A percentile compares a stretch with the other conserved stretches of the same genome.
phyloP scores from a whole-genome alignment of 1,140 invertebrate species.

The Micrasema minimum region DNA sequence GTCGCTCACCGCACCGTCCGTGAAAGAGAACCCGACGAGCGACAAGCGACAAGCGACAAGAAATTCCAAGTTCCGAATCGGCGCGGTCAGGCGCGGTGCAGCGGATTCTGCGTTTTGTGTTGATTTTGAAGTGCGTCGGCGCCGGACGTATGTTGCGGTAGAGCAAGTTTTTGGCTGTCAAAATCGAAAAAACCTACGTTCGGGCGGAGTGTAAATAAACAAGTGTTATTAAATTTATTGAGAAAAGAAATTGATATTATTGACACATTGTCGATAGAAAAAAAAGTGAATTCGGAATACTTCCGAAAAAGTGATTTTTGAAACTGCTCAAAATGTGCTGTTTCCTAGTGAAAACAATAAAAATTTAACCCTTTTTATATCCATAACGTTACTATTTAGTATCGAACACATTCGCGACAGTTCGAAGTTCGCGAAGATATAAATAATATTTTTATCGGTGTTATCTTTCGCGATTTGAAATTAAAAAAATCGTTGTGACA shows the following conservation, averaged over 20 bases:
- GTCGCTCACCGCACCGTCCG: not conserved
- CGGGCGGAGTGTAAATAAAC: conserved; percentile 39
- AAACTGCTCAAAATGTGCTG: conserved; percentile 18
- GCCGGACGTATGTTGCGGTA: conserved; percentile 24
- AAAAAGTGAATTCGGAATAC: too few species aligned
- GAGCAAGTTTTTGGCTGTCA: conserved; percentile 32
- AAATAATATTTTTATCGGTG: conserved; percentile 3
- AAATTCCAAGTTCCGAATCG: not conserved
- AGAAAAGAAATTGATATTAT: not conserved
- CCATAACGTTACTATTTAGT: not conserved
- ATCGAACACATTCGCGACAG: too few species aligned
- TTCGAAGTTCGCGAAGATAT: conserved; percentile 3
- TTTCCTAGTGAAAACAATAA: conserved; percentile 22
- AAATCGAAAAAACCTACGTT: conserved; percentile 32
- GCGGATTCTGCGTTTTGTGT: conserved; percentile 4
- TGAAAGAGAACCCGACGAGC: too few species aligned
- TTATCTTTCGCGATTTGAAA: not conserved
- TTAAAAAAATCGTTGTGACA: conserved; percentile 13
- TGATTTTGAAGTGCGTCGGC: conserved; percentile 34
- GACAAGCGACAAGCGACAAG: too few species aligned
- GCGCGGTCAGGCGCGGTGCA: conserved; percentile 20
- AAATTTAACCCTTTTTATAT: conserved; percentile 33
- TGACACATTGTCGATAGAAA: conserved; percentile 3
- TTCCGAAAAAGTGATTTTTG: conserved; percentile 9
- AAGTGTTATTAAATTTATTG: conserved; percentile 7